Conservation (phyloP, 2,888 invertebrate genomes). For the Dusona sp. region DNA sequence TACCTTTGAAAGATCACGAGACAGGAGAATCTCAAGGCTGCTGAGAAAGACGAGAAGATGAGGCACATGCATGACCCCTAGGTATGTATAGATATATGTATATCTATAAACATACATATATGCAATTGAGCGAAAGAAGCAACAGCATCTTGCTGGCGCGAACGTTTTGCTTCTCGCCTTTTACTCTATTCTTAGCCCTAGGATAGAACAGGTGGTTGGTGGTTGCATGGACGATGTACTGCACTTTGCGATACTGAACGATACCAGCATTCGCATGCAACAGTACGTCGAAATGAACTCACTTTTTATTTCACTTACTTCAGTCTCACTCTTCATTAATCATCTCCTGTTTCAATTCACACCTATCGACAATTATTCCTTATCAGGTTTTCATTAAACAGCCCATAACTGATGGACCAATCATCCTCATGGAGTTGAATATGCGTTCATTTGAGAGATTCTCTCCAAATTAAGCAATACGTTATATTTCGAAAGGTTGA, state of each 20-base stretch:
- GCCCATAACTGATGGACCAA: background rate
- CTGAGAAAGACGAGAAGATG: constrained; percentile 42
- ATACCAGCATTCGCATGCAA: constrained; percentile 7
- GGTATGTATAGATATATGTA: constrained; percentile 8
- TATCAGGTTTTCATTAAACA: background rate
- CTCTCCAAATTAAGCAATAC: background rate
- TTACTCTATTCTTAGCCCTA: constrained; percentile 82
- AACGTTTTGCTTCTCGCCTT: constrained; percentile 60
- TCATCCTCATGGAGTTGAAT: background rate
- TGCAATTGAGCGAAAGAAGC: constrained; percentile 51
- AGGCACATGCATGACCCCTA: constrained; percentile 59
- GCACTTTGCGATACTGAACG: constrained; percentile 25
- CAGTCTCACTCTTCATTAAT: constrained; percentile 36
- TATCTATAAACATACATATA: background rate
- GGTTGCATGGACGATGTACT: constrained; percentile 67
- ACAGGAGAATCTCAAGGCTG: constrained; percentile 37
- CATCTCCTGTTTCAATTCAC: constrained; percentile 65
- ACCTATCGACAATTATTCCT: constrained; percentile 38
- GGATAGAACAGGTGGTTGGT: constrained; percentile 81
- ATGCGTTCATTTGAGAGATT: background rate
- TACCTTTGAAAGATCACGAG: constrained; percentile 36
- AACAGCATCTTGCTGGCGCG: constrained; percentile 71
- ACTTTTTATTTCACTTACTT: constrained; percentile 25
- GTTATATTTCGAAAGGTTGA: background rate
- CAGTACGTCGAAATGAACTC: constrained; percentile 31